Conservation (phyloP, 1,140 invertebrate species). For the Drosophila melanogaster region Release_6_plus_ISO1_MT NT_033779.5:14230001-14230500, state of each 20-base stretch:
- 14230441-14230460: slow-evolving; percentile 62
- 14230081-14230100: slow-evolving; percentile 25
- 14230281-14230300: slow-evolving; percentile 23
- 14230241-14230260: slow-evolving; percentile 53
- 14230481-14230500: slow-evolving; percentile 29
- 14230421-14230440: slow-evolving; percentile 60
- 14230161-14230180: neutral
- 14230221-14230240: slow-evolving; percentile 28
- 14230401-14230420: slow-evolving; percentile 58
- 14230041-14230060: neutral
- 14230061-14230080: neutral
- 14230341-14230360: slow-evolving; percentile 23
- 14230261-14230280: slow-evolving; percentile 6
- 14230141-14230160: slow-evolving; percentile 12
- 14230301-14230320: slow-evolving; percentile 6
- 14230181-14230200: slow-evolving; percentile 4
- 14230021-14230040: neutral
- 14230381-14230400: slow-evolving; percentile 33
- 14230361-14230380: neutral
- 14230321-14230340: slow-evolving; percentile 26
- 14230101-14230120: slow-evolving; percentile 18
- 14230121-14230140: slow-evolving; percentile 56
- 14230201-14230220: slow-evolving; percentile 44
- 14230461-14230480: slow-evolving; percentile 20
- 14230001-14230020: neutral